Conservation (phyloP, 2,888 invertebrate species). For the Chrysina gloriosa region DNA sequence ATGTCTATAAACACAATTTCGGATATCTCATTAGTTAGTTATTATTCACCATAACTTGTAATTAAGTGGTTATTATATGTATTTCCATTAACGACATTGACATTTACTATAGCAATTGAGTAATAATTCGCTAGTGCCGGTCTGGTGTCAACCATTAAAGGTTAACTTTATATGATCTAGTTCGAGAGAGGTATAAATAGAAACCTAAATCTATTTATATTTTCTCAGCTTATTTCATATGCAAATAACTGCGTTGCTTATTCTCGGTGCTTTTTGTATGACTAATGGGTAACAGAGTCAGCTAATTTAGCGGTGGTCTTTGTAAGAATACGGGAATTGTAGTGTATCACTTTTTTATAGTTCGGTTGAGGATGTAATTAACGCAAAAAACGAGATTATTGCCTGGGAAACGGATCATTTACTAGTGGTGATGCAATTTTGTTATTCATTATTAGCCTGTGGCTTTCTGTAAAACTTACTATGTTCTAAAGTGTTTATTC, state of each 20-base stretch:
- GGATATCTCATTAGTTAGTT: not conserved
- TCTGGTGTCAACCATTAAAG: not conserved
- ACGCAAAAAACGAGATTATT: too few species aligned
- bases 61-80: not conserved
- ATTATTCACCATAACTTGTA: not conserved
- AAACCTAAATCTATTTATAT: slow-evolving; percentile 11
- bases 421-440: too few species aligned
- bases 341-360: too few species aligned
- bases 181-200: not conserved
- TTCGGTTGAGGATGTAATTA: too few species aligned
- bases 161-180: not conserved
- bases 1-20: not conserved
- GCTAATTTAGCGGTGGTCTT: too few species aligned
- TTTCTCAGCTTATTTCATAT: not conserved
- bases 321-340: too few species aligned
- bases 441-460: too few species aligned
- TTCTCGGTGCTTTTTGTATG: not conserved
- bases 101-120: not conserved
- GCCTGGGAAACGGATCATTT: too few species aligned
- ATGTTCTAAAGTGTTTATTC: too few species aligned
- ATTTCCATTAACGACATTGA: slow-evolving; percentile 2
- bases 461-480: too few species aligned
- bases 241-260: not conserved
- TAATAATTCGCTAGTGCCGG: not conserved
- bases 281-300: not conserved